A percentile compares a stretch with the other conserved stretches of the same genome.
phyloP scores from a whole-genome alignment of 2,888 invertebrate species.

The Seira sanloemensis region DNA sequence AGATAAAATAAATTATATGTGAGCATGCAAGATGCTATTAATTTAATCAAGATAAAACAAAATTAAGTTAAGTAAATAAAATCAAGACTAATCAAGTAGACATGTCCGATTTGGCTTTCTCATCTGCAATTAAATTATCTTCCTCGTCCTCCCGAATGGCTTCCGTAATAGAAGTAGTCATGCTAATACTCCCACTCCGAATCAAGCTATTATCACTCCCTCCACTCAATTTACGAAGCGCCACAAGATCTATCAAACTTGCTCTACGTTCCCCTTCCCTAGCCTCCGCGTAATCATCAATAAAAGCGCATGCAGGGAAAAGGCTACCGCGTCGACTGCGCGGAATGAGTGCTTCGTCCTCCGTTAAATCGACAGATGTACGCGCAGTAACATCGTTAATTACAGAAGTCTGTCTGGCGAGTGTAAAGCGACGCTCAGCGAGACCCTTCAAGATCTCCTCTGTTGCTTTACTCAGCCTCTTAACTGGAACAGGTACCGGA shows the following conservation, averaged over 20 bases:
- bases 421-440: constrained; percentile 58
- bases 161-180: neutral
- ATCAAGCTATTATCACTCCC: neutral
- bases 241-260: constrained; percentile 23
- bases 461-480: constrained; percentile 61
- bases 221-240: constrained; percentile 16
- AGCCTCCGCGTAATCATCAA: constrained; percentile 69
- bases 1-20: no score
- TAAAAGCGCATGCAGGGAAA: constrained; percentile 69
- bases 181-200: neutral
- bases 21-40: no score
- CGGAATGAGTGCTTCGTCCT: constrained; percentile 64
- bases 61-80: no score
- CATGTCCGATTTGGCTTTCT: no score
- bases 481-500: constrained; percentile 21
- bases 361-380: constrained; percentile 63
- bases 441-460: constrained; percentile 63
- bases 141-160: constrained; percentile 41
- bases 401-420: constrained; percentile 68
- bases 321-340: constrained; percentile 68
- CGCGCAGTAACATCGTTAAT: constrained; percentile 65
- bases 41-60: no score
- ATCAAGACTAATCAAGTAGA: no score
- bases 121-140: no score
- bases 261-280: constrained; percentile 45